Evolutionary conservation across 2,797 vertebrate species (phyloP).

Genomic region (Danio kyathit): DNA sequence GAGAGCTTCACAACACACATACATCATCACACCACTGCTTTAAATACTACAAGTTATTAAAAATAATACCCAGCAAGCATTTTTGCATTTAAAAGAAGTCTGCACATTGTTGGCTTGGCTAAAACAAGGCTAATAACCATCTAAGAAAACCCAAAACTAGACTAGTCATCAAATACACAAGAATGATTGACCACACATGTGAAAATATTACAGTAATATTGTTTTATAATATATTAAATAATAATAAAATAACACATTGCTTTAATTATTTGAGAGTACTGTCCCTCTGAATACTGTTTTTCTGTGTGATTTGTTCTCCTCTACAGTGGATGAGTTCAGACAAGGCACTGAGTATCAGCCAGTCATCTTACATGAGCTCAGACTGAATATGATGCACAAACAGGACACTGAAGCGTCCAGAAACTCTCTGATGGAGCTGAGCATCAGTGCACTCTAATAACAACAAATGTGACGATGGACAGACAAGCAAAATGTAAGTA

Average conservation of each 20-base stretch:
- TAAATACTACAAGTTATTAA: not conserved
- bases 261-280: not conserved
- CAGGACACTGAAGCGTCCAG: constrained; percentile 66
- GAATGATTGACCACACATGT: too few species aligned
- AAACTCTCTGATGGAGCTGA: constrained; percentile 65
- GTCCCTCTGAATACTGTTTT: not conserved
- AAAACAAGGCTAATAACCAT: too few species aligned
- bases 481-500: constrained; percentile 40
- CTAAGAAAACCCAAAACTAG: too few species aligned
- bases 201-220: too few species aligned
- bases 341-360: constrained; percentile 30
- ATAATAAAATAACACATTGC: too few species aligned
- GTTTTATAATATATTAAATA: too few species aligned
- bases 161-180: too few species aligned
- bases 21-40: not conserved
- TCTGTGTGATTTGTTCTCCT: not conserved
- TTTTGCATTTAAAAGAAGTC: too few species aligned
- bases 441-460: constrained; percentile 65
- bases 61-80: not conserved
- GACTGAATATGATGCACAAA: not conserved
- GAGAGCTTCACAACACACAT: not conserved
- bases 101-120: too few species aligned
- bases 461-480: constrained; percentile 65
- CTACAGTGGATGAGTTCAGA: constrained; percentile 42
- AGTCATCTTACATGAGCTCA: not conserved